A percentile compares a stretch with the other conserved stretches of the same genome.
phyloP scores from a whole-genome alignment of 2,797 vertebrate genomes.

The Spinus olivaceus region DNA sequence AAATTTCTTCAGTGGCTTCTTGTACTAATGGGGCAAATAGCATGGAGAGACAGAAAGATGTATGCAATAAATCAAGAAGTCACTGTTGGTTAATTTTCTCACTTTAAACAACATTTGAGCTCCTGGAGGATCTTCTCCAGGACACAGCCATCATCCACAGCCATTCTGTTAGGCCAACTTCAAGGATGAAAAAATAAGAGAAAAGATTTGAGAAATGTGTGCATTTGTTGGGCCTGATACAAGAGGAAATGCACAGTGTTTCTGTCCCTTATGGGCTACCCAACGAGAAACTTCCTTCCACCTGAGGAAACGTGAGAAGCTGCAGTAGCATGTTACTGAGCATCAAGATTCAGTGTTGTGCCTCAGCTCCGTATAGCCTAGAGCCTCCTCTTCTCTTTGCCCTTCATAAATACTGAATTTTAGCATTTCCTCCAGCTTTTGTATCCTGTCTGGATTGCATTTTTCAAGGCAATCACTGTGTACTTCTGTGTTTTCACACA shows the following conservation, averaged over 20 bases:
- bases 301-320: neutral
- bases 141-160: neutral
- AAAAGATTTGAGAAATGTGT: neutral
- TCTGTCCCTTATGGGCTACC: neutral
- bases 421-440: neutral
- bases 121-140: neutral
- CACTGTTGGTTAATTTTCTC: neutral
- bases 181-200: neutral
- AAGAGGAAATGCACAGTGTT: neutral
- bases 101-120: neutral
- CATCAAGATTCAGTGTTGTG: fast-evolving
- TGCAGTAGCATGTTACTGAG: neutral
- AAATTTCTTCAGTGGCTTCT: neutral
- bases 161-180: neutral
- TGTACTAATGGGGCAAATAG: neutral
- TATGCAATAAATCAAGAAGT: neutral
- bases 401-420: neutral
- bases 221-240: neutral
- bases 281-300: neutral
- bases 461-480: neutral
- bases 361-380: neutral
- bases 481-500: neutral
- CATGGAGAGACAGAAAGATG: neutral
- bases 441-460: neutral
- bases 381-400: neutral